Evolutionary conservation across 1,140 invertebrate genomes (phyloP).

Genomic region (Bombus picipes): DNA sequence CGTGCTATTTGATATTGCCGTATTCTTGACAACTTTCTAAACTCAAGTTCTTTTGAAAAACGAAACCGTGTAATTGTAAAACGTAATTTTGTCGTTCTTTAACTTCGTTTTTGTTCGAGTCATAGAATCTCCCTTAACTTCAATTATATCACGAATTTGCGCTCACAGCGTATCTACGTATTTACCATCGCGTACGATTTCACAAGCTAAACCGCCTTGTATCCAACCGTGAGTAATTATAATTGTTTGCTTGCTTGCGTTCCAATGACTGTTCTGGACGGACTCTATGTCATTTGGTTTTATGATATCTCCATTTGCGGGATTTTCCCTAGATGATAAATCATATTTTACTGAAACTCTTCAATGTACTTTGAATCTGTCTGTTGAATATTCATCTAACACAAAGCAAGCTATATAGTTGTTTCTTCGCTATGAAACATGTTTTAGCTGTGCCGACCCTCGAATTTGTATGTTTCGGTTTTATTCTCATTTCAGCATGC

Average conservation of each 20-base stretch:
- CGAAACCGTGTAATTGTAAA: too few species aligned
- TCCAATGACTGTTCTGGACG: constrained; percentile 14
- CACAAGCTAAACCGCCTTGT: constrained; percentile 31
- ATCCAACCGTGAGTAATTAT: constrained; percentile 71
- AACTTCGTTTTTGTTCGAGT: too few species aligned
- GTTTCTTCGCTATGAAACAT: rapidly evolving
- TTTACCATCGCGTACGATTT: constrained; percentile 58
- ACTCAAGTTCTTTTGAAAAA: too few species aligned
- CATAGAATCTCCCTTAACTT: too few species aligned
- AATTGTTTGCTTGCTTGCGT: constrained; percentile 46
- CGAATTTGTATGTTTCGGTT: too few species aligned
- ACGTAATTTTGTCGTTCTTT: too few species aligned
- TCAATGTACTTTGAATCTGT: rapidly evolving
- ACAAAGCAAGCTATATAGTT: rapidly evolving
- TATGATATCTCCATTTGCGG: neutral
- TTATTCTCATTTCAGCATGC: too few species aligned
- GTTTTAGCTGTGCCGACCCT: rapidly evolving
- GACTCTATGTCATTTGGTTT: neutral
- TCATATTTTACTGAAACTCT: rapidly evolving
- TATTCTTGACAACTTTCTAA: too few species aligned
- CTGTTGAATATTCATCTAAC: too few species aligned
- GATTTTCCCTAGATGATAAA: constrained; percentile 33
- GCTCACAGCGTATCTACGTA: neutral
- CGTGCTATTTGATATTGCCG: too few species aligned
- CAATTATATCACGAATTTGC: neutral